Conservation (phyloP, 2,888 invertebrate genomes). For the Meta bourneti region DNA sequence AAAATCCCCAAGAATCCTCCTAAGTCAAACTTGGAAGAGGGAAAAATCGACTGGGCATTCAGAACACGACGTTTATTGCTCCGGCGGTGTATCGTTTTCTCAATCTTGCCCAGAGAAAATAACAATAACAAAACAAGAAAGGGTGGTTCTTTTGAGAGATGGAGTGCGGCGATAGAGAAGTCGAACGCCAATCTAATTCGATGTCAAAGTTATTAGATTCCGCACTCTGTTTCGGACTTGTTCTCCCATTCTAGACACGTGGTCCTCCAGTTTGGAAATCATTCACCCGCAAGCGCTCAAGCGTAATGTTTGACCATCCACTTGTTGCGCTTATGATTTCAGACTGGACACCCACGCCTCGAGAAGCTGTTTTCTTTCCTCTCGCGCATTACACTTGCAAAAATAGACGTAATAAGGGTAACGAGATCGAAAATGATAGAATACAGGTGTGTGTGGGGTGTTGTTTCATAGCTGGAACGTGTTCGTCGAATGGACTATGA, state of each 20-base stretch:
- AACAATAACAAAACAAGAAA: too few relatives aligned
- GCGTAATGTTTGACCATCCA: slow-evolving; percentile 66
- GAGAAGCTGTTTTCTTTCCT: not conserved
- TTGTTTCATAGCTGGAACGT: not conserved
- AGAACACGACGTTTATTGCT: not conserved
- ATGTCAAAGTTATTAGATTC: slow-evolving; percentile 67
- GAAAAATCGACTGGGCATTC: slow-evolving; percentile 4
- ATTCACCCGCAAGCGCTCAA: slow-evolving; percentile 52
- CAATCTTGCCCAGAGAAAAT: not conserved
- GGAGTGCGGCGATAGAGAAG: not conserved
- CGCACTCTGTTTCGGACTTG: slow-evolving; percentile 23
- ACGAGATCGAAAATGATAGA: not conserved
- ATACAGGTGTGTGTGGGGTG: not conserved
- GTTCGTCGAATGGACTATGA: too few relatives aligned
- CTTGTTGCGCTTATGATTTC: slow-evolving; percentile 5
- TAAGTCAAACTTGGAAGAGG: not conserved
- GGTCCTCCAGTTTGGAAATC: slow-evolving; percentile 29
- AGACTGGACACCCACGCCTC: slow-evolving; percentile 53
- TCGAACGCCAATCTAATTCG: slow-evolving; percentile 42
- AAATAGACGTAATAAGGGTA: slow-evolving; percentile 33
- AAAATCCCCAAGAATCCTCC: slow-evolving; percentile 13
- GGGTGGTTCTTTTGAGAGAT: not conserved
- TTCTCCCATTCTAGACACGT: slow-evolving; percentile 57
- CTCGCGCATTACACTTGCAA: not conserved
- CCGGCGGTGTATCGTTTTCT: slow-evolving; percentile 8